Evolutionary conservation across 2,888 invertebrate species (phyloP), one percentile per base, ranked within the genome.

Genomic region (Acanthosepion lycidas): DNA sequence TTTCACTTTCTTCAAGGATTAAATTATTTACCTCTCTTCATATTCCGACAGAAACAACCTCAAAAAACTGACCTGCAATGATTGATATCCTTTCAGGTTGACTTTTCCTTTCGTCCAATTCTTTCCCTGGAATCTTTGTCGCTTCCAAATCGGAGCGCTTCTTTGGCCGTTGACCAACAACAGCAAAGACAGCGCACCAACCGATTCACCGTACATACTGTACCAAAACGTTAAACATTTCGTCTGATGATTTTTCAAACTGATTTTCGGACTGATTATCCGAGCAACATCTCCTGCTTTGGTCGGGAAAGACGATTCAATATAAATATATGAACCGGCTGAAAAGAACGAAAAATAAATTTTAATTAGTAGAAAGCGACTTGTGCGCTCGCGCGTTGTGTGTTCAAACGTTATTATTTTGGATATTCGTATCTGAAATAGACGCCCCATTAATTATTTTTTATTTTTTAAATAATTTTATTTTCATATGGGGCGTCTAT

Each of bases 221-320:
- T 96, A 97, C 96, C 96, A 97, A 95, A 96, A 96, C 18, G 95
- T 95, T 26, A 97, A 95, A 92, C 96, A 96, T 28, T 95, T 95
- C 26, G 55, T 95, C 51, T 94, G 94, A 94, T 78, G 94, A 28
- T 23, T 94, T n/a, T 94, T 94, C 91, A 96, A 95, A 42, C 94
- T 94, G 94, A 96, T 96, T 91, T 95, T 94, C 15, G 96, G 96
- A 93, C 96, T 96, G 49, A 95, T 95, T 42, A 97, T 95, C 48
- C 98, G 97, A 0, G 98, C 98, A 49, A 97, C 97, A 96, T 98
- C 98, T 2, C 98, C 98, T 8, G 98, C 98, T 95, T 97, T 96
- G 92, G 98, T 97, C 0, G 98, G 98, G 95, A 98, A 98, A 6
- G 98, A 96, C 15, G 96, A 95, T 94, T 96, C 96, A 49, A 96